phyloP scores from a whole-genome alignment of 2,113 vertebrate genomes.

The Oryzias javanicus region DNA sequence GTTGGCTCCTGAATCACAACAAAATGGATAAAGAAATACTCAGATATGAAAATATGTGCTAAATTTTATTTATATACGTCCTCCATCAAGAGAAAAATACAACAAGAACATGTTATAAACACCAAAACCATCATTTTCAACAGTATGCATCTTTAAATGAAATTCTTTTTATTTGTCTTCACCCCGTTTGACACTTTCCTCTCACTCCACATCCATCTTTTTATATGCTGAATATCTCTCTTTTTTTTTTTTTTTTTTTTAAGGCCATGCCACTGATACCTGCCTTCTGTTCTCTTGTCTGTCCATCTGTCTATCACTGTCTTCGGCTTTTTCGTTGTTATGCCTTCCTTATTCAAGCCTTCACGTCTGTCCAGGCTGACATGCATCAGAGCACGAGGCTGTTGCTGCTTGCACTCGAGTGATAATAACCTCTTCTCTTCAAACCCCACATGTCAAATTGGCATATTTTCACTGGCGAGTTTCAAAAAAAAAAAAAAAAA shows the following conservation, averaged over 20 bases:
- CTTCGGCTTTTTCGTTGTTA: not conserved
- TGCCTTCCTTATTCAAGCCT: slow-evolving; percentile 13
- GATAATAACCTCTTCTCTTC: slow-evolving; percentile 30
- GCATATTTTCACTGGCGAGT: slow-evolving; percentile 40
- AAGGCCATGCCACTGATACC: slow-evolving; percentile 22
- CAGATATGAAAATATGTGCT: too few relatives aligned
- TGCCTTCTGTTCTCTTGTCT: slow-evolving; percentile 24
- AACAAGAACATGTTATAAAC: too few relatives aligned
- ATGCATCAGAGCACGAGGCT: slow-evolving; percentile 13
- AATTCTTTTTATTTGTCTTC: slow-evolving; percentile 34
- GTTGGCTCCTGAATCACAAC: too few relatives aligned
- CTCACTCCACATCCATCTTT: slow-evolving; percentile 26
- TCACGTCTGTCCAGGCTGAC: slow-evolving; percentile 9
- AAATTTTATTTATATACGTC: too few relatives aligned
- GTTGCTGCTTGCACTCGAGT: slow-evolving; percentile 14
- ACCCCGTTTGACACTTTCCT: slow-evolving; percentile 20
- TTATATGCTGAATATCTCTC: slow-evolving; percentile 24
- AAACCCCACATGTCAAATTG: slow-evolving; percentile 41
- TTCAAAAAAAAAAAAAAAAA: not conserved
- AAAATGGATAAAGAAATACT: too few relatives aligned
- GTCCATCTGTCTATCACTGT: slow-evolving; percentile 15
- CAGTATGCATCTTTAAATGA: not conserved
- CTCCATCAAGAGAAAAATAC: too few relatives aligned
- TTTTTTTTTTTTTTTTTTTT: slow-evolving; percentile 4
- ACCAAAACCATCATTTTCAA: too few relatives aligned